Base-by-base conservation (phyloP, 2,888 invertebrate species). In the Xylota segnis region DNA sequence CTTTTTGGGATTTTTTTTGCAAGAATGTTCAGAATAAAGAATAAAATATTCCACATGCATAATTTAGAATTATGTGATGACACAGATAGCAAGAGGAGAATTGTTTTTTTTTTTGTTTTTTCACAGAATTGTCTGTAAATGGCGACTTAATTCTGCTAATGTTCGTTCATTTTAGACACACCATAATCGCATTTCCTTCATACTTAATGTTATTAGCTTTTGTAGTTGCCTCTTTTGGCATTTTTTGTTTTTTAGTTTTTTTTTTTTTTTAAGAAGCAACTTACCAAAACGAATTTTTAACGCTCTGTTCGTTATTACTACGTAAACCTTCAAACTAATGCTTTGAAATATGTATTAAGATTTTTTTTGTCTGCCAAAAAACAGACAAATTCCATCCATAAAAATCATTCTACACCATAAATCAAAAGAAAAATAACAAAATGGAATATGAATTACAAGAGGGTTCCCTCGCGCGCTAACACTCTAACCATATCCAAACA, bases 391-490 rank as follows among this genome's bases (percentile, higher is more conserved):
- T 72, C 81, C 72, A 63, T 82, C 71, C 47, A 76, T 77, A 76
- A 86, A 77, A 71, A 76, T 81, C 76, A 58, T 59, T 86, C 86
- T 61, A 32, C 66, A 45, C 82, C 66, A 82, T 86, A 86, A 86
- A 82, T 86, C 76, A 86, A 82, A 76, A 63, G 43, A 27, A 70
- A 59, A 63, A 61, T 10, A 58, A 81, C 45, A 54, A 59, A 56
- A 40, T 32, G 32, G 59, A 45, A 63, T 29, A 72, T 54, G 47
- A 68, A 71, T 68, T 74, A 50, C 16, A 78, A 74, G 70, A 59
- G 74, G 59, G 34, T 37, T 68, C 56, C 23, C 32, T 54, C 14
- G 1, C 23, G 23, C 23, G 37, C 50, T 61, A 50, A 63, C 45
- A 18, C 61, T 32, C 56, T 9, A 71, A 84, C 37, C 63, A 78